These are phyloP conservation scores for Cabera pusaria DNA, from an alignment of 2,888 invertebrate genomes.

Conservation along the genomic window DNA sequence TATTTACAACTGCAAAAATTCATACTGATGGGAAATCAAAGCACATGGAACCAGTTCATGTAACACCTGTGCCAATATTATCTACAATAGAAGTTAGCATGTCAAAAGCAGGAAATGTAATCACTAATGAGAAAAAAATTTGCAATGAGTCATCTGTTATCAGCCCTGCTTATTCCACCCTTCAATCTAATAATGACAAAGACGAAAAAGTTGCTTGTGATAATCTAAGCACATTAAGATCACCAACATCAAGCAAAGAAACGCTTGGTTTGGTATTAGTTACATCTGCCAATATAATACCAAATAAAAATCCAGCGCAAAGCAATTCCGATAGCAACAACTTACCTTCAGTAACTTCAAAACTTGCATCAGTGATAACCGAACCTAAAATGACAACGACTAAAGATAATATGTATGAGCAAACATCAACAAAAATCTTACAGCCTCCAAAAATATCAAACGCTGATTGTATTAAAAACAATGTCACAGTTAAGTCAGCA, in stretches of 20 bases:
- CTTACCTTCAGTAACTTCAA: constrained; percentile 10
- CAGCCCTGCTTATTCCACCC: constrained; percentile 25
- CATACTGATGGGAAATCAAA: constrained; percentile 63
- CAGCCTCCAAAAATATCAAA: constrained; percentile 12
- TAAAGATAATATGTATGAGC: constrained; percentile 8
- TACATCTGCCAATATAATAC: constrained; percentile 6
- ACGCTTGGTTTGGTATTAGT: constrained; percentile 1
- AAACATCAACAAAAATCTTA: constrained; percentile 17
- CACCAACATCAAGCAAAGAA: constrained; percentile 19
- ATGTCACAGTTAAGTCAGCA: constrained; percentile 15
- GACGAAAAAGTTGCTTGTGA: constrained; percentile 18
- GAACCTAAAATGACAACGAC: constrained; percentile 8
- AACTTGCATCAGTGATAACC: constrained; percentile 7
- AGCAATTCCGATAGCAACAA: constrained; percentile 7
- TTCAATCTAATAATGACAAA: constrained; percentile 16
- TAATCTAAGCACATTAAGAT: constrained; percentile 3
- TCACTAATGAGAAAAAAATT: constrained; percentile 32
- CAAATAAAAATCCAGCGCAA: constrained; percentile 8
- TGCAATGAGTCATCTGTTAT: constrained; percentile 31
- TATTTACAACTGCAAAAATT: constrained; percentile 79
- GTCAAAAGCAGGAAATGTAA: constrained; percentile 41
- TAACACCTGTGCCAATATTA: constrained; percentile 65
- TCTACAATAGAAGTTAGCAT: constrained; percentile 63
- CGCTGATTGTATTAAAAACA: constrained; percentile 13
- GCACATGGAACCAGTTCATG: constrained; percentile 66